These are phyloP conservation scores for Danio choprae DNA, from an alignment of 2,797 vertebrate species.

Conservation along the genomic window DNA sequence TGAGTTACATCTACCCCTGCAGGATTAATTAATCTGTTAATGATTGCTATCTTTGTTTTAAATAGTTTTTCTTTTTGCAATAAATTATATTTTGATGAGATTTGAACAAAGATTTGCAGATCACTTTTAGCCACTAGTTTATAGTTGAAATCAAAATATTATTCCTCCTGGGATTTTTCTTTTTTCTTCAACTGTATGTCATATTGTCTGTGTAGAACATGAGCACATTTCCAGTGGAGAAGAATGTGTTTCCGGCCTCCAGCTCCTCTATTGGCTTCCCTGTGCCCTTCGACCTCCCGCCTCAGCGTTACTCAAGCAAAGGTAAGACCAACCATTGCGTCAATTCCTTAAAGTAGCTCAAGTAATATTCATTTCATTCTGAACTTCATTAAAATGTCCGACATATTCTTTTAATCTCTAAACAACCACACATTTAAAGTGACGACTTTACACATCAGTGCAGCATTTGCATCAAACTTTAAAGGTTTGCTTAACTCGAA, in stretches of 20 bases:
- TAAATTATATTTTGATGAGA: no score
- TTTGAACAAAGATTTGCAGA: neutral
- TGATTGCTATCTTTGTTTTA: neutral
- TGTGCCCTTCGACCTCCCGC: constrained; percentile 83
- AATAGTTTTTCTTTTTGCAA: no score
- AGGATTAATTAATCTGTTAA: neutral
- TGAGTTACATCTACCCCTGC: neutral
- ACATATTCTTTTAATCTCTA: neutral
- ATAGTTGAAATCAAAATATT: no score
- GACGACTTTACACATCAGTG: constrained; percentile 5
- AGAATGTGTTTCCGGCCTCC: constrained; percentile 73
- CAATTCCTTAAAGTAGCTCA: neutral
- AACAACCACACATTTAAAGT: neutral
- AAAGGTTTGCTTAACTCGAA: constrained; percentile 35
- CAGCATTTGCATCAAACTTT: neutral
- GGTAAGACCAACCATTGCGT: constrained; percentile 65
- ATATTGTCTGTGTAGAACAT: constrained; percentile 68
- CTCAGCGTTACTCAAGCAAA: constrained; percentile 73
- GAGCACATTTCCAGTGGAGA: constrained; percentile 76
- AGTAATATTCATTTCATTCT: neutral
- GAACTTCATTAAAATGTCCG: constrained; percentile 15
- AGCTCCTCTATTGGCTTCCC: constrained; percentile 73
- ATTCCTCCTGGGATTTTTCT: no score
- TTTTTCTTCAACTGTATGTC: no score
- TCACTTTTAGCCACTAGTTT: neutral